Percentiles rank a stretch among this genome's conserved stretches.
phyloP scores from a whole-genome alignment of 2,888 invertebrate species.

The Isoperla grammatica region DNA sequence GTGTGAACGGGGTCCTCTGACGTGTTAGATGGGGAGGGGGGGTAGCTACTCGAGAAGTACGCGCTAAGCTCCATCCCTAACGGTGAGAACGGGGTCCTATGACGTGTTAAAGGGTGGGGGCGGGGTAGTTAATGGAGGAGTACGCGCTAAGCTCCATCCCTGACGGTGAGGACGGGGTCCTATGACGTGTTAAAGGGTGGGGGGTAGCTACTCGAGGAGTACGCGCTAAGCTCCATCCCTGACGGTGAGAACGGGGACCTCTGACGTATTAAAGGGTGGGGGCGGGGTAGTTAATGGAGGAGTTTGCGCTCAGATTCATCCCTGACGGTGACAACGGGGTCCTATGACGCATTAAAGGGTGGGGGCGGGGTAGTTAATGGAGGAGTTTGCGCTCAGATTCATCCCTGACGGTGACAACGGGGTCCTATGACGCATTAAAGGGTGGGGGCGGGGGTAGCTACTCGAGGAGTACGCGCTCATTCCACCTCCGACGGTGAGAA shows the following conservation, averaged over 20 bases:
- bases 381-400: too few species aligned
- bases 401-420: constrained; percentile 54
- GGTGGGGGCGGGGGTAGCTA: constrained; percentile 47
- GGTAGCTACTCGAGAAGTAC: too few species aligned
- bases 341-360: background rate
- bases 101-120: constrained; percentile 52
- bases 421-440: too few species aligned
- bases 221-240: too few species aligned
- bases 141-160: constrained; percentile 53
- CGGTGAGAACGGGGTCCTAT: constrained; percentile 49
- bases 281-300: constrained; percentile 55
- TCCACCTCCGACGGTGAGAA: constrained; percentile 48
- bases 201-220: too few species aligned
- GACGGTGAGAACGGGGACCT: constrained; percentile 54
- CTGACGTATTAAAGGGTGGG: constrained; percentile 52
- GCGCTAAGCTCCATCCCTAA: too few species aligned
- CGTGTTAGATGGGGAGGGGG: too few species aligned
- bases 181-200: background rate
- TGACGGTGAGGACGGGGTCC: constrained; percentile 43
- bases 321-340: constrained; percentile 44
- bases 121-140: constrained; percentile 54
- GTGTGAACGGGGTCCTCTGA: constrained; percentile 17
- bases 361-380: too few species aligned
- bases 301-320: constrained; percentile 53
- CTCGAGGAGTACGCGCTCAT: constrained; percentile 56